Evolutionary conservation across 2,797 vertebrate species (phyloP).

Genomic region (Dendrocincla tyrannina): DNA sequence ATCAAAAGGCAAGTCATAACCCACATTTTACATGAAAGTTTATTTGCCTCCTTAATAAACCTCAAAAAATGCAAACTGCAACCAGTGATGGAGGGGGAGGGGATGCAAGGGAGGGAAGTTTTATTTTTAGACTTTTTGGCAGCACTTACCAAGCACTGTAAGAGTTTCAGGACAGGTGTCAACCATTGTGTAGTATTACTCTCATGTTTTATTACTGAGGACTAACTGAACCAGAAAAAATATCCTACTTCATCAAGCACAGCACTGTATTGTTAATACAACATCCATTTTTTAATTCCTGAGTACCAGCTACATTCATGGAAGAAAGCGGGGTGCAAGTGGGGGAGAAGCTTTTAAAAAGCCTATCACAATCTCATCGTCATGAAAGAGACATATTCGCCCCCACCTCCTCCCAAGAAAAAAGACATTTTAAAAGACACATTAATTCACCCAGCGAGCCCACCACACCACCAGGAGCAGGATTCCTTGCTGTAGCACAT

Average conservation of each 20-base stretch:
- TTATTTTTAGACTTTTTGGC: slow-evolving; percentile 66
- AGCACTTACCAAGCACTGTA: slow-evolving; percentile 50
- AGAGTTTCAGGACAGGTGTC: slow-evolving; percentile 48
- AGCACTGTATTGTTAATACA: not conserved
- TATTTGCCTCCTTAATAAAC: slow-evolving; percentile 38
- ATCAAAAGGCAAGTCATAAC: slow-evolving; percentile 50
- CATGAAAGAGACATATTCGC: not conserved
- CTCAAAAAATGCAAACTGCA: slow-evolving; percentile 49
- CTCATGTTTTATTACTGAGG: slow-evolving; percentile 54
- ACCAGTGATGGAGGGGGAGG: not conserved
- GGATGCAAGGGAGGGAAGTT: not conserved
- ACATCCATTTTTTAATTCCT: not conserved
- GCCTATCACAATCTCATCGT: not conserved
- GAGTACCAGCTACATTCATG: not conserved
- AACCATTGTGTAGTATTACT: slow-evolving; percentile 44
- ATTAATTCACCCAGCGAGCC: not conserved
- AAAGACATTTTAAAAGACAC: not conserved
- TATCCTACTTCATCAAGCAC: not conserved
- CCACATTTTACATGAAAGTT: not conserved
- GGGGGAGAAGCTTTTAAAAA: not conserved
- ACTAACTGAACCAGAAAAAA: slow-evolving; percentile 52
- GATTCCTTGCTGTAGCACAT: not conserved
- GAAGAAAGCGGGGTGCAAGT: rapidly evolving
- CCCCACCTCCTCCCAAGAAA: not conserved
- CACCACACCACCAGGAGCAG: not conserved